Evolutionary conservation across 2,113 vertebrate genomes (phyloP), one percentile per base, ranked within the genome.

Genomic region (Cinclus mexicanus): DNA sequence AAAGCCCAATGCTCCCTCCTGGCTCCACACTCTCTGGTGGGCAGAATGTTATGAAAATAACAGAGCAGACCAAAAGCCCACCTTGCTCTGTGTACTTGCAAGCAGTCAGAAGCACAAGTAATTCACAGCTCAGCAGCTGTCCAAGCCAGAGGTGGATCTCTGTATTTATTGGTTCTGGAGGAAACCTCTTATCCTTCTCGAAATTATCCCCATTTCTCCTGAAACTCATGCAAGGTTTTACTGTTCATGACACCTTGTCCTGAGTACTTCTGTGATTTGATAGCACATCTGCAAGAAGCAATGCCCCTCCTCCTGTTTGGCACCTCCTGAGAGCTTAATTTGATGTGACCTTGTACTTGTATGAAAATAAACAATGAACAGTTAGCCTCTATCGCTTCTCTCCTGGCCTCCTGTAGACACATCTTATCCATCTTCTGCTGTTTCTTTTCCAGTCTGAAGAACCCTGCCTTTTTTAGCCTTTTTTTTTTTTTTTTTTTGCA

Each of bases 321-420:
- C 42, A 93, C 39, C 86, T 92, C 86, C 94, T 70, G 86, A 59
- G 56, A 77, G 55, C 50, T 91, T 90, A 71, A 59, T 88, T 67
- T 89, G 80, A 70, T 89, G 79, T 70, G 79, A 95, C 89, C 80
- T 95, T 95, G 88, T 86, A 39, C 67, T 92, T 63, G 75, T 78
- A 83, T 18, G 10, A 75, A 90, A 95, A 94, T 79, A 86, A 95
- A 55, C 55, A 92, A 81, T 13, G 63, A 91, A 65, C 63, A 61
- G 67, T 86, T 83, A 76, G 85, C 68, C 79, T 95, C 71, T 46
- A 57, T 41, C 18, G n/a, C 47, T 57, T 86, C 63, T 90, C 60
- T 89, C 46, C 56, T 92, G 47, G 83, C 50, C 68, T 93, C 79
- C 89, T 86, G 52, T 10, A 78, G 87, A 74, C 44, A 7, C 20